Evolutionary conservation across 2,888 invertebrate species (phyloP).

Genomic region (Pharmacophagus antenor): DNA sequence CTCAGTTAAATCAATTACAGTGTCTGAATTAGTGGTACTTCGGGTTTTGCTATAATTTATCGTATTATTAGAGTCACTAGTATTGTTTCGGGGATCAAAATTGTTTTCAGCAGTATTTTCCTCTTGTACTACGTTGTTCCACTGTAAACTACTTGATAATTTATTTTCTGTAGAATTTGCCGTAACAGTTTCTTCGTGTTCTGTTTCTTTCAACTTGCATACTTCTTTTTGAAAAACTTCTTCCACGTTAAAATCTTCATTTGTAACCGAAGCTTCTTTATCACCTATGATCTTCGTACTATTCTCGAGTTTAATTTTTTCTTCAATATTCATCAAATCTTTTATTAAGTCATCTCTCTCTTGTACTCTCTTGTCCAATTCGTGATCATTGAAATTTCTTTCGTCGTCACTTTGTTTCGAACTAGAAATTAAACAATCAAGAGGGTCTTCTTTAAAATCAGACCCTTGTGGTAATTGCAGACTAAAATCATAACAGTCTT

Average conservation of each 20-base stretch:
- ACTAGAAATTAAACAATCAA: slow-evolving; percentile 68
- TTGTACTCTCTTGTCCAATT: slow-evolving; percentile 52
- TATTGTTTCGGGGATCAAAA: slow-evolving; percentile 11
- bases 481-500: slow-evolving; percentile 70
- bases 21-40: slow-evolving; percentile 41
- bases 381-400: slow-evolving; percentile 46
- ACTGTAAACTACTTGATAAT: slow-evolving; percentile 34
- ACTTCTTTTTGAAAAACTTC: slow-evolving; percentile 29
- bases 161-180: not conserved
- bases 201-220: slow-evolving; percentile 10
- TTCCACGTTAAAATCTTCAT: slow-evolving; percentile 28
- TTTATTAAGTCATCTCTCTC: slow-evolving; percentile 71
- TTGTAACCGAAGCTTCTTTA: slow-evolving; percentile 33
- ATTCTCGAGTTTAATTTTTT: slow-evolving; percentile 54
- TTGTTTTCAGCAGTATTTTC: slow-evolving; percentile 15
- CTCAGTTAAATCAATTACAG: slow-evolving; percentile 54
- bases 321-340: slow-evolving; percentile 72
- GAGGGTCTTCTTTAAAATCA: slow-evolving; percentile 65
- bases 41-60: slow-evolving; percentile 36
- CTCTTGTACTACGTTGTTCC: slow-evolving; percentile 32
- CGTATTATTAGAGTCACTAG: slow-evolving; percentile 12
- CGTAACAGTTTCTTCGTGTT: slow-evolving; percentile 2
- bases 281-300: slow-evolving; percentile 39
- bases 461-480: slow-evolving; percentile 60
- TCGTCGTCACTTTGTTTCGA: slow-evolving; percentile 59